A percentile compares a stretch with the other conserved stretches of the same genome.
phyloP scores from a whole-genome alignment of 2,888 invertebrate genomes.

The Lycophotia porphyrea region DNA sequence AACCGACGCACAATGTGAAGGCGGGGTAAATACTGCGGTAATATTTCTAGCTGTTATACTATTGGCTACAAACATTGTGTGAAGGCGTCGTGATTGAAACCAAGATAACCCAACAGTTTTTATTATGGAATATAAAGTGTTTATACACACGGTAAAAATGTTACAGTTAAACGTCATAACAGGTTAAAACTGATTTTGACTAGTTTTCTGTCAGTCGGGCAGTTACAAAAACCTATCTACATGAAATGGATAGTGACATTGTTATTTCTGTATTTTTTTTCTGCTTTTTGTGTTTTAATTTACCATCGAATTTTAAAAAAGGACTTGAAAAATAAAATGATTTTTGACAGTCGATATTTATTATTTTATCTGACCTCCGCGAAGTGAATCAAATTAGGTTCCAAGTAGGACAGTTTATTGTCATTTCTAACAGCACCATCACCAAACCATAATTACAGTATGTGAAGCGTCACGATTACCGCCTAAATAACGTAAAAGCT shows the following conservation, averaged over 20 bases:
- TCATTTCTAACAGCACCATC: conserved; percentile 23
- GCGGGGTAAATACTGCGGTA: conserved; percentile 45
- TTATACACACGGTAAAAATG: conserved; percentile 1
- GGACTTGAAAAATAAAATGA: not conserved
- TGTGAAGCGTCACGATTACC: conserved; percentile 31
- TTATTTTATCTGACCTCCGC: not conserved
- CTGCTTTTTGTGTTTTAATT: too few species aligned
- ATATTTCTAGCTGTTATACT: conserved; percentile 39
- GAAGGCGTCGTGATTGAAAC: conserved; percentile 33
- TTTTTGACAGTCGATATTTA: not conserved
- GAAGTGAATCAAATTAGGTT: not conserved
- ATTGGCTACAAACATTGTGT: conserved; percentile 33
- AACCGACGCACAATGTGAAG: conserved; percentile 24
- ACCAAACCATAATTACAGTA: not conserved
- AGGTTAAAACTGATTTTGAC: not conserved
- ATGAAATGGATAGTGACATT: not conserved
- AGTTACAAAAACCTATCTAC: not conserved
- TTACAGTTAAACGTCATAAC: not conserved
- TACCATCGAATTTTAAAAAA: not conserved
- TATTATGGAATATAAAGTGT: conserved; percentile 45
- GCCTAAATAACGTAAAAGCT: conserved; percentile 9
- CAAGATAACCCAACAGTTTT: conserved; percentile 5
- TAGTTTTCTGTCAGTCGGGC: not conserved
- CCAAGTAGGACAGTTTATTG: not conserved
- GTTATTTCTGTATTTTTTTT: not conserved